Evolutionary conservation across 2,797 vertebrate genomes (phyloP).

Genomic region (Pipistrellus pipistrellus): DNA sequence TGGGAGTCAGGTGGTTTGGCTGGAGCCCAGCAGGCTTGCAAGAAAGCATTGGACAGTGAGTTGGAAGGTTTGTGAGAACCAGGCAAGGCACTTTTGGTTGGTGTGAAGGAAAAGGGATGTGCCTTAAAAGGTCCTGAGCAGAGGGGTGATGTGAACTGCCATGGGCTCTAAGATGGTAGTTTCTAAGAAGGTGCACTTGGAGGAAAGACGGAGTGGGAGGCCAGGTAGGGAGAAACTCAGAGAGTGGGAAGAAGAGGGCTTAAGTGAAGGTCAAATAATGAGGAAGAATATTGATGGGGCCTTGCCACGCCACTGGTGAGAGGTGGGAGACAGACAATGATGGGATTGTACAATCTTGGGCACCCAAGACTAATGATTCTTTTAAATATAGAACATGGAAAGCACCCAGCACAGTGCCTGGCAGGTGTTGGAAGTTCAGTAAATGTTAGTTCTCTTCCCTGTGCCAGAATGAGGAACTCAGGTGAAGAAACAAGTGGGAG

Average conservation of each 20-base stretch:
- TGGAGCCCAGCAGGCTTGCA: neutral
- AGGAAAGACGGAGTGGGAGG: neutral
- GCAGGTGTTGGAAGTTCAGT: conserved; percentile 6
- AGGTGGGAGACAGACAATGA: neutral
- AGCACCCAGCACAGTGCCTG: neutral
- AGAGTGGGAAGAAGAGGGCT: neutral
- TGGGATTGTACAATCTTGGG: neutral
- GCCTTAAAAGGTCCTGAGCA: neutral
- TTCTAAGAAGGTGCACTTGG: neutral
- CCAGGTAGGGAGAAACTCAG: neutral
- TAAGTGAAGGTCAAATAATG: neutral
- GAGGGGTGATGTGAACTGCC: too few species aligned
- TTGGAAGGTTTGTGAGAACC: conserved; percentile 15
- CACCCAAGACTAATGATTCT: neutral
- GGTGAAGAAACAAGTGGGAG: neutral
- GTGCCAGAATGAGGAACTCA: conserved; percentile 44
- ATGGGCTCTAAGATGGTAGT: neutral
- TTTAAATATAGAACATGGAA: neutral
- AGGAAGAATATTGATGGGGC: neutral
- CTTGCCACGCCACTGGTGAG: neutral
- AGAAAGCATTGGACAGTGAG: conserved; percentile 20
- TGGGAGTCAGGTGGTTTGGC: conserved; percentile 11
- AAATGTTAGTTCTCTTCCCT: conserved; percentile 54
- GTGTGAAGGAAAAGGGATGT: neutral
- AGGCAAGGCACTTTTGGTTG: neutral